Base-by-base conservation (phyloP, 2,888 invertebrate genomes). In the Camponotus fellah region DNA sequence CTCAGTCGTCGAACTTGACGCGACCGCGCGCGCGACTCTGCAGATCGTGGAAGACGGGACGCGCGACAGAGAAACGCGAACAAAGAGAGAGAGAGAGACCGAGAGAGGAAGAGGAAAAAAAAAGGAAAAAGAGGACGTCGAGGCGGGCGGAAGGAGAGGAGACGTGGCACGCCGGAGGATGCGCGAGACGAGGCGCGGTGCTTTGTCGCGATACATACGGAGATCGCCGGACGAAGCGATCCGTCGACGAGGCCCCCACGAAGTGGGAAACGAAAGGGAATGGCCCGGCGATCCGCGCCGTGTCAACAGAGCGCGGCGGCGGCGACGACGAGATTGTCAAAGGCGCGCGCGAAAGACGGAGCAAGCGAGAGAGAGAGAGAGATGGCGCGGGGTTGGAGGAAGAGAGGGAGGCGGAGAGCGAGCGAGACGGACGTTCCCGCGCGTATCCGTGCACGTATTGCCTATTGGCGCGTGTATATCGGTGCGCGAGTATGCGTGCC, bases 121-220 rank as follows among this genome's bases (percentile, higher is more conserved):
- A 89, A 84, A 32, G 53, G 56, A 32, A 62, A 82, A 69, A 64
- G 53, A 17, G 46, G 10, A 21, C 21, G 32, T 69, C 49, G 49
- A 53, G n/a, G 32, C n/a, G 58, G 58, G n/a, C 64, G 69, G 56
- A 62, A 72, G 85, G 86, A 82, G 84, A 87, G 89, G 87, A 91
- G 90, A 91, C 91, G 91, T 91, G 91, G 91, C 91, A 91, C 87
- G 26, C 26, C 83, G 84, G 87, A 91, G 90, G 90, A 91, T 91
- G 91, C 87, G 91, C 91, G 88, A 87, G 83, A 76, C 79, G 88
- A 81, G 83, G 84, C 87, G 88, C 87, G 86, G 84, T 86, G 82
- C 86, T 85, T 85, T 83, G 87, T 86, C 89, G 84, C 85, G 86
- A 58, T 81, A 32, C 34, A 21, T 65, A 82, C 75, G 77, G 17